Percentiles rank a stretch among this genome's conserved stretches.
Conservation (phyloP, 2,113 vertebrate species). For the Hippocampus guttulatus region DNA sequence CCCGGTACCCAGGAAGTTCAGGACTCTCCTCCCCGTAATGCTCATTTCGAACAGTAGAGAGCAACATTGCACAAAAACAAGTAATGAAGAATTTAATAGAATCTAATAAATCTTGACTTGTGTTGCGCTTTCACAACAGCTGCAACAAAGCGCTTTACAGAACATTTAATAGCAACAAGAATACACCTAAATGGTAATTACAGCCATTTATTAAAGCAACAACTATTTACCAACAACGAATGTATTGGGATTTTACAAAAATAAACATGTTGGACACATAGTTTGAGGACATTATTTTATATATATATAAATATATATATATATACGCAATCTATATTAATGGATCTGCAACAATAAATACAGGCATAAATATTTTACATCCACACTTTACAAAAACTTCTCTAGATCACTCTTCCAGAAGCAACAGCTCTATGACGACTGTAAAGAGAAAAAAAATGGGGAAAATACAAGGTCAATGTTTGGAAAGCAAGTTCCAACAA, state of each 20-base stretch:
- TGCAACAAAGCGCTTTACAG: too few relatives aligned
- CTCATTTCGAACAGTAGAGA: constrained; percentile 1
- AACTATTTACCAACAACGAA: constrained; percentile 41
- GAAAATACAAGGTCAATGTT: constrained; percentile 4
- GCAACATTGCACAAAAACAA: constrained; percentile 16
- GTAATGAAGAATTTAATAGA: not conserved
- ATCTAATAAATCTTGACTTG: too few relatives aligned
- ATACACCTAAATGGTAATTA: not conserved
- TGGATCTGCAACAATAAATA: not conserved
- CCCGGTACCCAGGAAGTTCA: not conserved
- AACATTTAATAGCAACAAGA: too few relatives aligned
- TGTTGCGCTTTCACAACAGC: too few relatives aligned
- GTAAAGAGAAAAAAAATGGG: constrained; percentile 20
- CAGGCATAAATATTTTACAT: constrained; percentile 33
- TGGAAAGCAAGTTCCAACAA: constrained; percentile 5
- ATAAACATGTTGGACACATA: constrained; percentile 16
- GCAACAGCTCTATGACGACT: constrained; percentile 20
- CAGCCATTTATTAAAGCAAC: constrained; percentile 51
- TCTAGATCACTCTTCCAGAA: constrained; percentile 14
- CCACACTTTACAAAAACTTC: constrained; percentile 4
- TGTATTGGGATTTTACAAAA: constrained; percentile 34
- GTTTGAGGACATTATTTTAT: too few relatives aligned
- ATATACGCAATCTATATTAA: not conserved
- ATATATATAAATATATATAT: not conserved
- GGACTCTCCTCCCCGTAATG: constrained; percentile 2